Evolutionary conservation across 2,888 invertebrate species (phyloP), one percentile per base, ranked within the genome.

Genomic region (Epinotia ramella): DNA sequence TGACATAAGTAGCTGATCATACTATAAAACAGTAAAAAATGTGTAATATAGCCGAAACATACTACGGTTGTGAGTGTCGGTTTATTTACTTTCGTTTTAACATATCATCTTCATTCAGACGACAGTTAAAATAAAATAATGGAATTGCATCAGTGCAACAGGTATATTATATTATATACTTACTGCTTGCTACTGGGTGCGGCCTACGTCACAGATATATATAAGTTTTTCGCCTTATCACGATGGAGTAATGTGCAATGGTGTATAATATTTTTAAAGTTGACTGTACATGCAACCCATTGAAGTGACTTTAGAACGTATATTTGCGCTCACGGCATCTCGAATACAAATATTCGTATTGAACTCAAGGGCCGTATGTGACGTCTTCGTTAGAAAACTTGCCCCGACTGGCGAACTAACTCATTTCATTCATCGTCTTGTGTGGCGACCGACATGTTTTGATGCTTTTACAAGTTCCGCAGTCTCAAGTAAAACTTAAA

Each of bases 331-430:
- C 70, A 53, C 73, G 77, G 78, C 77, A 79, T 80, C 79, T 72
- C 78, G 78, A 80, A 80, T 81, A 80, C 81, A 84, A 84, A 87
- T 85, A 86, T 84, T 84, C 84, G 82, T 81, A 81, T 80, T 80
- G 83, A 85, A 86, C 83, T 84, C 83, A 84, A 83, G 84, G 83
- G 83, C 83, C 84, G 82, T 87, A 87, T 84, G 83, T 86, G 86
- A 86, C 85, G 86, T 85, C 81, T 86, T 89, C 88, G 89, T 89
- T 89, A 89, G 87, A 89, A 89, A 89, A 89, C 89, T 89, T 88
- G 84, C 76, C 85, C 84, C 85, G 87, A 83, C 85, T 83, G 86
- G 87, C 79, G 86, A 83, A 84, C 88, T 88, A 86, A 87, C 88
- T 87, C 86, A 84, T 88, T 89, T 89, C 87, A 89, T 89, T 89